phyloP scores from a whole-genome alignment of 2,888 invertebrate species.

The Dryadula phaetusa region DNA sequence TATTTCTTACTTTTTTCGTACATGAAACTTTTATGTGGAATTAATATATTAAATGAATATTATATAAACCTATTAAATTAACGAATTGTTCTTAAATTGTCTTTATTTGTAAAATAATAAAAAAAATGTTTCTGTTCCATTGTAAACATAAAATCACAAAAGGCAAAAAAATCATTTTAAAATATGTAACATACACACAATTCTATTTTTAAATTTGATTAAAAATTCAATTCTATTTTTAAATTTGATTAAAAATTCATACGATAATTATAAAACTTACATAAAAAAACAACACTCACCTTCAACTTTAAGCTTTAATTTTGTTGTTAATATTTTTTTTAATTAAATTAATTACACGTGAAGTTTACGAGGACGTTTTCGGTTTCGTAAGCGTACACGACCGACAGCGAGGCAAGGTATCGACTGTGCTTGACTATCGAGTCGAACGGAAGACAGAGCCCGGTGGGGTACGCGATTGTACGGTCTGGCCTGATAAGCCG shows the following conservation, averaged over 20 bases:
- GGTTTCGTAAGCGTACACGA: constrained; percentile 31
- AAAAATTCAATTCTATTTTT: background rate
- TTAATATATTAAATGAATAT: too few relatives aligned
- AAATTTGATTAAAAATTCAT: background rate
- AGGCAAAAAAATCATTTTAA: too few relatives aligned
- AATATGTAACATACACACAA: background rate
- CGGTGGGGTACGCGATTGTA: constrained; percentile 39
- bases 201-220: background rate
- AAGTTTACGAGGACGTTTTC: constrained; percentile 15
- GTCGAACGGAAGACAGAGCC: constrained; percentile 26
- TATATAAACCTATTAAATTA: too few relatives aligned
- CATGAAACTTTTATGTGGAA: too few relatives aligned
- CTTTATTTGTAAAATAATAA: too few relatives aligned
- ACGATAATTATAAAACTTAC: background rate
- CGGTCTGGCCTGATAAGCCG: constrained; percentile 31
- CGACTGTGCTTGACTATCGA: constrained; percentile 28
- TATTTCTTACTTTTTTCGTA: background rate
- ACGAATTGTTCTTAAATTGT: too few relatives aligned
- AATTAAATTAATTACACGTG: constrained; percentile 19
- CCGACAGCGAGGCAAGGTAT: constrained; percentile 38
- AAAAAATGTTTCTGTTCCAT: too few relatives aligned
- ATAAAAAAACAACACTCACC: constrained; percentile 12
- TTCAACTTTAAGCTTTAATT: constrained; percentile 6
- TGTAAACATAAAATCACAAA: too few relatives aligned
- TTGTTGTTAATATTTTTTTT: background rate